Evolutionary conservation across 2,113 vertebrate species (phyloP), one percentile per base, ranked within the genome.

Genomic region (Podocnemis expansa): DNA sequence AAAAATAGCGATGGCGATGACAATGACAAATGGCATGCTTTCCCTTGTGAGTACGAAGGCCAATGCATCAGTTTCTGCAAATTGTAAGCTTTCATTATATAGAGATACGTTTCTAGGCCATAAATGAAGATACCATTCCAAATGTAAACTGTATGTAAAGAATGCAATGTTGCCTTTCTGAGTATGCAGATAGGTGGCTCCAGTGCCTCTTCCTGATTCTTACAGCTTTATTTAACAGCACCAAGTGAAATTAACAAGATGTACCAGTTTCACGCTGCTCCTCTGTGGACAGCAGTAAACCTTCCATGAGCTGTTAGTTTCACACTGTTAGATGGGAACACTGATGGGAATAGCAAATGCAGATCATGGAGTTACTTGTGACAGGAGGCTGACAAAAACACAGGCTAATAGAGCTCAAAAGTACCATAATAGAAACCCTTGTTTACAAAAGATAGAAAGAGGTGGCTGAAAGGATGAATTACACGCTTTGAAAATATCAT

Each of bases 31-130:
- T 14, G 13, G 60, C 31, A 67, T 1, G 6, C 34, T n/a, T 67
- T n/a, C 34, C 34, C 16, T 67, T 67, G 67, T 70, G 56, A 92
- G 73, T 54, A 31, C 1, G 1, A 88, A 19, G 78, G 29, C 5
- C 43, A 38, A 70, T 75, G 27, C 92, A 84, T 13, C 87, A 6
- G n/a, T 81, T 89, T 90, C 79, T 60, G 76, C 52, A 76, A 47
- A 91, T 25, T 75, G 41, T 75, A 75, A 75, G 70, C 70, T 43
- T 75, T 41, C 24, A 7, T 38, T 67, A 67, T 67, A 34, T 10
- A 47, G 47, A 47, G 47, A 47, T 47, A 60, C 78, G 88, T 58
- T 85, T 43, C 27, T 76, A 52, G n/a, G 51, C 10, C 31, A 47
- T 84, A 34, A 9, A 27, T n/a, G n/a, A 84, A 49, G 60, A 80